These are phyloP conservation scores for Osmerus mordax DNA, from an alignment of 2,113 vertebrate species.

Conservation along the genomic window DNA sequence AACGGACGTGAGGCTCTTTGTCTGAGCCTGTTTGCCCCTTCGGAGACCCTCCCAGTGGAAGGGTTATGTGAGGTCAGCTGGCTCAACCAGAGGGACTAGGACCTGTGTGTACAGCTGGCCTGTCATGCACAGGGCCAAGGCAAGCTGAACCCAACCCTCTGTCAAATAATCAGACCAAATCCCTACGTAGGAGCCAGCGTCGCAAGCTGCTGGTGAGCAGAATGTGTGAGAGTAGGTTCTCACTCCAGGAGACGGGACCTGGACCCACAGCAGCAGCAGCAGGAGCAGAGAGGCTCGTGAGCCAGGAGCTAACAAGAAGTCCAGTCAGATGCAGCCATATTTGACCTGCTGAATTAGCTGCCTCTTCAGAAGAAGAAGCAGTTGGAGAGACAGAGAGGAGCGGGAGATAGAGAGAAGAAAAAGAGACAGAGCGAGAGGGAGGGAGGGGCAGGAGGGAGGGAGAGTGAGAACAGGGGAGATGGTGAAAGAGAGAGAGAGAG, in stretches of 20 bases:
- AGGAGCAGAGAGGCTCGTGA: neutral
- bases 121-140: conserved; percentile 10
- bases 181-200: conserved; percentile 13
- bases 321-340: neutral
- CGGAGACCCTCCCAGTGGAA: conserved; percentile 26
- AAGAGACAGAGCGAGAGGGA: neutral
- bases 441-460: neutral
- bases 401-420: neutral
- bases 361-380: conserved; percentile 32
- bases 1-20: neutral
- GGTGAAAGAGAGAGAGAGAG: neutral
- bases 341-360: conserved; percentile 23
- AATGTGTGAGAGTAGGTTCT: conserved; percentile 14
- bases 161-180: conserved; percentile 50
- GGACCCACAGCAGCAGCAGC: neutral
- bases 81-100: conserved; percentile 39
- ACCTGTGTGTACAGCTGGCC: conserved; percentile 30
- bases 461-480: conserved; percentile 23
- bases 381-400: neutral
- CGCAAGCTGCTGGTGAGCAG: conserved; percentile 11
- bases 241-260: neutral
- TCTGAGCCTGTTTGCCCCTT: conserved; percentile 36
- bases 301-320: neutral
- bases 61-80: conserved; percentile 41
- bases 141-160: conserved; percentile 30